phyloP scores from a whole-genome alignment of 37 sponge, comb jelly and placozoan species.

The Beroe forskalii region DNA sequence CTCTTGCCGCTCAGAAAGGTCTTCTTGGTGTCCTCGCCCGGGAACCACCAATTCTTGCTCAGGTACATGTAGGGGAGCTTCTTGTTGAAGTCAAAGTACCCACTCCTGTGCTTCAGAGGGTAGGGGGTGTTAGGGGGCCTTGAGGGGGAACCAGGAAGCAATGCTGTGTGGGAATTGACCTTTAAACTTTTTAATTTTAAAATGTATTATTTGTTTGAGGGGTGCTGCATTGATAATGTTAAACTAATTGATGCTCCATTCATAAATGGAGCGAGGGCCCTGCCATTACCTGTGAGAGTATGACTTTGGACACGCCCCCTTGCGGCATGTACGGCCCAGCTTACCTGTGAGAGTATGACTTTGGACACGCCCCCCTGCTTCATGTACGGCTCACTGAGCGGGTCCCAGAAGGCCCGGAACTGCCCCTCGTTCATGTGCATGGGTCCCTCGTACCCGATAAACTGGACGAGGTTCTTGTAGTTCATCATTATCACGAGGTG shows the following conservation, averaged over 20 bases:
- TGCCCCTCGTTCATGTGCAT: slow-evolving; percentile 24
- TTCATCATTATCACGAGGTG: slow-evolving; percentile 2
- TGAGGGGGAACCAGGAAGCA: too few species aligned
- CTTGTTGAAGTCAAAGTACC: slow-evolving; percentile 47
- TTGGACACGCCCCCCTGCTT: slow-evolving; percentile 18
- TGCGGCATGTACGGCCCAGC: neutral
- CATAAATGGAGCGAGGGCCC: too few species aligned
- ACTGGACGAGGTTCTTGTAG: slow-evolving; percentile 46
- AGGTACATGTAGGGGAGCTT: slow-evolving; percentile 60
- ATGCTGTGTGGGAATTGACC: too few species aligned
- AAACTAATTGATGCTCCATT: too few species aligned
- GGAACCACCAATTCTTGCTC: slow-evolving; percentile 58
- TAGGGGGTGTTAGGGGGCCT: neutral
- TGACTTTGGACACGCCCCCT: slow-evolving; percentile 17
- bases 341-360: slow-evolving; percentile 18
- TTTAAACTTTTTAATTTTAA: too few species aligned
- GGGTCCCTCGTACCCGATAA: slow-evolving; percentile 35
- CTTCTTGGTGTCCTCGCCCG: slow-evolving; percentile 22
- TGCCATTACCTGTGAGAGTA: slow-evolving; percentile 49
- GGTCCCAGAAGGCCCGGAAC: slow-evolving; percentile 43
- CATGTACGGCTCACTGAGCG: slow-evolving; percentile 14
- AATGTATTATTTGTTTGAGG: too few species aligned
- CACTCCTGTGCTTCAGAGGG: slow-evolving; percentile 39
- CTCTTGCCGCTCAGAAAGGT: slow-evolving; percentile 41
- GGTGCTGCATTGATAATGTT: too few species aligned